A percentile compares a stretch with the other conserved stretches of the same genome.
These are phyloP conservation scores for Pelecanoides urinatrix DNA, from an alignment of 2,113 vertebrate species.

Conservation along the genomic window DNA sequence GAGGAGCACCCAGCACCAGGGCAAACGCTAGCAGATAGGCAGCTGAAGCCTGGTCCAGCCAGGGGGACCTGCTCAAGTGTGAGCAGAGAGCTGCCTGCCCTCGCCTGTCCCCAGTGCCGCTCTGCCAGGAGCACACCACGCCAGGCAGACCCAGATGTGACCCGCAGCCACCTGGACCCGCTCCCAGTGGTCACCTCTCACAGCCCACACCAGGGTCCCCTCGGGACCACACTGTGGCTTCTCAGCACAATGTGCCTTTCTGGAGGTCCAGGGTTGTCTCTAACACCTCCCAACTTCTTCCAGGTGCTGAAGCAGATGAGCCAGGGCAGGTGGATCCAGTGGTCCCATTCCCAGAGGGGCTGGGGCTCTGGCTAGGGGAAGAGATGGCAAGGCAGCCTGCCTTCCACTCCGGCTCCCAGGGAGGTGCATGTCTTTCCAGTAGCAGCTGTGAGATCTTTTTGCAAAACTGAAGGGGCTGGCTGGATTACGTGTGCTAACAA, in stretches of 20 bases:
- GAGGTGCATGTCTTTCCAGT: background rate
- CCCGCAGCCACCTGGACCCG: background rate
- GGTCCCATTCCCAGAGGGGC: background rate
- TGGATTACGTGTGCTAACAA: background rate
- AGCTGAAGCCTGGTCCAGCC: background rate
- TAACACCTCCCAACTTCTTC: background rate
- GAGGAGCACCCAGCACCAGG: background rate
- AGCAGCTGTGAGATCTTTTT: background rate
- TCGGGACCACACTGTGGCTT: background rate
- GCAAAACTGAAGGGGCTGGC: background rate
- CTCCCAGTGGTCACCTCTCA: background rate
- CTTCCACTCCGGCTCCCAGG: background rate
- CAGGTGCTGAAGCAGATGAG: background rate
- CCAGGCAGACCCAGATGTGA: background rate
- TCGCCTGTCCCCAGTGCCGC: background rate
- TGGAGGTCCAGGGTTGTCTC: background rate
- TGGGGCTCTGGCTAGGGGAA: background rate
- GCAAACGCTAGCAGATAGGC: fast-evolving
- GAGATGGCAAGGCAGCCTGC: background rate
- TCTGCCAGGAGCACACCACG: background rate
- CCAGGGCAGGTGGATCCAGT: background rate
- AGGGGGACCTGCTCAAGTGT: fast-evolving
- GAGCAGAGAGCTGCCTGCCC: background rate
- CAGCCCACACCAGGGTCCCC: background rate
- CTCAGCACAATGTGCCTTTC: background rate